Evolutionary conservation across 2,113 vertebrate species (phyloP).

Genomic region (Pachyramphus minor): DNA sequence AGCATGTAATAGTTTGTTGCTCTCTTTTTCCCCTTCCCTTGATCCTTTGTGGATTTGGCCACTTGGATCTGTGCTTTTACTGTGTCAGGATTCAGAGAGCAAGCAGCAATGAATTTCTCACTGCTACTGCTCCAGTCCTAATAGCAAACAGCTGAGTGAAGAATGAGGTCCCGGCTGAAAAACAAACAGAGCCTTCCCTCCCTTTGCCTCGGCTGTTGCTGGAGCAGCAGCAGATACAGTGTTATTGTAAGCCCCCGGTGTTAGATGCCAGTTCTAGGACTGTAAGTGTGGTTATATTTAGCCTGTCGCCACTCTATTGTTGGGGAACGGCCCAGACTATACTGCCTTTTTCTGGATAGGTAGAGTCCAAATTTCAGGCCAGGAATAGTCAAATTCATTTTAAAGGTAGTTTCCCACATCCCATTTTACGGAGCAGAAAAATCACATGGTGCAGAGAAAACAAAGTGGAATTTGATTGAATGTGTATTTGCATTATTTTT

Average conservation of each 20-base stretch:
- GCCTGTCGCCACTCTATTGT: conserved; percentile 2
- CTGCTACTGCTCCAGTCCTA: conserved; percentile 69
- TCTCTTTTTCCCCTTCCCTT: conserved; percentile 39
- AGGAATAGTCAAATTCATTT: background rate
- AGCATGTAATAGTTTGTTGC: background rate
- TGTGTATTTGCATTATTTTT: background rate
- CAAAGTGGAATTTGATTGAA: background rate
- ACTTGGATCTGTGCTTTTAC: background rate
- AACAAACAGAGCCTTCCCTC: conserved; percentile 11
- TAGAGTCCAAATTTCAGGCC: background rate
- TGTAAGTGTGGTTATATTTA: background rate
- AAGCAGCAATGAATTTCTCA: conserved; percentile 44
- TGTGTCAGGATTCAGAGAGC: conserved; percentile 34
- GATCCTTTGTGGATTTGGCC: conserved; percentile 48
- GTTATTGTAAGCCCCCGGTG: conserved; percentile 14
- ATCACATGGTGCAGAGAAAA: background rate
- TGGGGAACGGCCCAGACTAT: background rate
- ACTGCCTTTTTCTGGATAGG: conserved; percentile 22
- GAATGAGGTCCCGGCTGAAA: conserved; percentile 31
- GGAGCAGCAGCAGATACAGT: conserved; percentile 11
- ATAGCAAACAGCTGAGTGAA: conserved; percentile 68
- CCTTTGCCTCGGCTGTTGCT: background rate
- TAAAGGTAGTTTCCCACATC: background rate
- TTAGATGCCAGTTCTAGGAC: background rate
- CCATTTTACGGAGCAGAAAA: background rate